Percentiles rank a stretch among this genome's conserved stretches.
phyloP scores from a whole-genome alignment of 2,797 vertebrate species.

The Arrhamphus sclerolepis region DNA sequence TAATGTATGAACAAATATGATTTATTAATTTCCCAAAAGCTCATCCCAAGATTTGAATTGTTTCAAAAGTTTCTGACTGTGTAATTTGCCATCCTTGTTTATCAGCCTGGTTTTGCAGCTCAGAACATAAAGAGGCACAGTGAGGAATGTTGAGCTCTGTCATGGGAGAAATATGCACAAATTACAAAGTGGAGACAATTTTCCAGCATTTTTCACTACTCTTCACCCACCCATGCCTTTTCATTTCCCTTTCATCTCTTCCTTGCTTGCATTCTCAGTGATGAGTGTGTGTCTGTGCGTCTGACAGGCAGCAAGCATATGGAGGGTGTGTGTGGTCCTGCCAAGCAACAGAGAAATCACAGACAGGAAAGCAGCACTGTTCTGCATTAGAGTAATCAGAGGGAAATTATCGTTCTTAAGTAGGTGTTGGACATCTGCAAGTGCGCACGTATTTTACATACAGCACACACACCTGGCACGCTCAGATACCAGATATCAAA shows the following conservation, averaged over 20 bases:
- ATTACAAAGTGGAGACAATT: conserved; percentile 70
- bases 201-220: conserved; percentile 17
- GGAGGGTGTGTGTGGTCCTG: conserved; percentile 70
- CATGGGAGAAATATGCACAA: conserved; percentile 70
- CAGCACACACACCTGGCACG: conserved; percentile 10
- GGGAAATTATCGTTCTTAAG: conserved; percentile 71
- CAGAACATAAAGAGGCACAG: conserved; percentile 54
- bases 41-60: conserved; percentile 60
- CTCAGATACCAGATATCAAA: conserved; percentile 61
- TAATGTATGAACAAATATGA: conserved; percentile 80
- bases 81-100: conserved; percentile 71
- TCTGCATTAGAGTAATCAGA: conserved; percentile 72
- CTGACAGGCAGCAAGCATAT: conserved; percentile 68
- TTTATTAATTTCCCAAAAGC: conserved; percentile 73
- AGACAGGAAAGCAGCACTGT: conserved; percentile 62
- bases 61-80: conserved; percentile 68
- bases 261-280: conserved; percentile 40
- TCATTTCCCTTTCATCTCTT: conserved; percentile 60
- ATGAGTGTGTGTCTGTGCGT: conserved; percentile 45
- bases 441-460: conserved; percentile 35
- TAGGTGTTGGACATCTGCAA: conserved; percentile 73
- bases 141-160: conserved; percentile 58
- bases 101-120: conserved; percentile 56
- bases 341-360: conserved; percentile 65
- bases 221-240: conserved; percentile 12